Evolutionary conservation across 2,113 vertebrate genomes (phyloP).

Genomic region (Tinamus guttatus): DNA sequence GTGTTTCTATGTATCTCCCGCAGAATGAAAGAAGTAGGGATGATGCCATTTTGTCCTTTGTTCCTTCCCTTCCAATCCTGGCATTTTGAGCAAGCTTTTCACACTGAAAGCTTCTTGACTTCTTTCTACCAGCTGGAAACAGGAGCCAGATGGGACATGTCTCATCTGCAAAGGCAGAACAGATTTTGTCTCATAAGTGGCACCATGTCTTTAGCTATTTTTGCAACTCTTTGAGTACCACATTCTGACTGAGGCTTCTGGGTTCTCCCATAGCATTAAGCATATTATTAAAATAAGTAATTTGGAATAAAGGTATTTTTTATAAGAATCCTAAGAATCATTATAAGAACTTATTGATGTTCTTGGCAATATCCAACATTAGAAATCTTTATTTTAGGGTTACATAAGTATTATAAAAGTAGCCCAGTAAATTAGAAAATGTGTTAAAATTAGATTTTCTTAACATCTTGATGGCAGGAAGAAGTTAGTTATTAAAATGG

Average conservation of each 20-base stretch:
- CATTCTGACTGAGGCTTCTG: neutral
- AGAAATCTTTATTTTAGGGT: conserved; percentile 29
- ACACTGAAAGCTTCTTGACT: conserved; percentile 34
- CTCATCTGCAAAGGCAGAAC: conserved; percentile 64
- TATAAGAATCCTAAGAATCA: too few relatives aligned
- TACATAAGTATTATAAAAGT: conserved; percentile 10
- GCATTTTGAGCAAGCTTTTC: conserved; percentile 52
- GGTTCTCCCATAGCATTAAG: conserved; percentile 20
- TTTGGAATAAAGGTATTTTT: neutral
- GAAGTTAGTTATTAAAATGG: neutral
- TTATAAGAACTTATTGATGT: neutral
- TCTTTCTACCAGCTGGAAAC: conserved; percentile 27
- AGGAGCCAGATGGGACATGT: conserved; percentile 51
- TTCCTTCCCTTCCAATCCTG: neutral
- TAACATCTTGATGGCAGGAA: neutral
- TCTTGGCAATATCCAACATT: neutral
- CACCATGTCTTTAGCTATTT: conserved; percentile 54
- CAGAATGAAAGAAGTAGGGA: neutral
- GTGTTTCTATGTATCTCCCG: neutral
- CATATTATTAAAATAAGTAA: neutral
- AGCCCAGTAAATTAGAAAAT: neutral
- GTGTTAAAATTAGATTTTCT: neutral
- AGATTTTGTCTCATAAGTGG: conserved; percentile 58
- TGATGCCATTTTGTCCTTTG: neutral
- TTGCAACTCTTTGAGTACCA: conserved; percentile 3